phyloP scores from a whole-genome alignment of 1,140 invertebrate species.

The Periplaneta americana region DNA sequence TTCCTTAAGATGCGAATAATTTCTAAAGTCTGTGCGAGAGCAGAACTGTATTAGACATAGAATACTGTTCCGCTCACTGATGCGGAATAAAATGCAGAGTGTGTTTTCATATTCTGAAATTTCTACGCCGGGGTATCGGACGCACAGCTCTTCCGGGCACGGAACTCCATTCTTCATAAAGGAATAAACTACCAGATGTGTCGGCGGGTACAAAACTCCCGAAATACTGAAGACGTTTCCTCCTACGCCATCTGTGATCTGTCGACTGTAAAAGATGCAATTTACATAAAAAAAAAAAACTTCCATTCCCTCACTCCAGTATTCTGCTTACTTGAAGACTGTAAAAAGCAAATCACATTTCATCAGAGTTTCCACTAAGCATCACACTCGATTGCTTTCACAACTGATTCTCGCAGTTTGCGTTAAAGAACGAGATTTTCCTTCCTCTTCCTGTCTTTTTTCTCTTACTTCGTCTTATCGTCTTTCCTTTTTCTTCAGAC shows the following conservation, averaged over 20 bases:
- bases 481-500: not conserved
- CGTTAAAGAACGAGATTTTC: not conserved
- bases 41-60: not conserved
- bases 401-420: not conserved
- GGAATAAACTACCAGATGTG: not conserved
- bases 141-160: not conserved
- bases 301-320: not conserved
- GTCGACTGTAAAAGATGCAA: not conserved
- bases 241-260: not conserved
- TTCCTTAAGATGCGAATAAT: no score
- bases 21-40: no score
- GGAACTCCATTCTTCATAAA: not conserved
- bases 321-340: not conserved
- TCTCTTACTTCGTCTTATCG: not conserved
- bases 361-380: not conserved
- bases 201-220: not conserved
- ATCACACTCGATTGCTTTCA: not conserved
- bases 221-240: not conserved
- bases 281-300: not conserved
- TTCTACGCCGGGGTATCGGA: not conserved
- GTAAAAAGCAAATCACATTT: not conserved
- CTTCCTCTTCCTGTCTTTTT: not conserved
- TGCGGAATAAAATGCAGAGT: not conserved
- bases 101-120: not conserved
- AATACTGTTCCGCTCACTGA: not conserved